phyloP scores from a whole-genome alignment of 1,140 invertebrate species.

The Sinonovacula constricta region DNA sequence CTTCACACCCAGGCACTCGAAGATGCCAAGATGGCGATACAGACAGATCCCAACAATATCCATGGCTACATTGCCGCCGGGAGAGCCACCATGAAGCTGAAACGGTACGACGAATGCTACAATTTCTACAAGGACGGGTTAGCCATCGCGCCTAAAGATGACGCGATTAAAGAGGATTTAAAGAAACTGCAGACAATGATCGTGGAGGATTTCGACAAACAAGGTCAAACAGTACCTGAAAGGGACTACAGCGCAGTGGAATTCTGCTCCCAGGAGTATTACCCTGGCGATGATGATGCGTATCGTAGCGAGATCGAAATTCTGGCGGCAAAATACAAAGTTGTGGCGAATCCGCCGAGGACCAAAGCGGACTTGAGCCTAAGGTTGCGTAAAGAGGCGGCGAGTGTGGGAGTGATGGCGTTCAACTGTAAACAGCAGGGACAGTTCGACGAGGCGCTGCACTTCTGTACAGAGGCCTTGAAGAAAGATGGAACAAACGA shows the following conservation, averaged over 20 bases:
- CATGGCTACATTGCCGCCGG: conserved; percentile 51
- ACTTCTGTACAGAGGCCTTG: conserved; percentile 58
- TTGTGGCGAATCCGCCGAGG: conserved; percentile 39
- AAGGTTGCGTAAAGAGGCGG: conserved; percentile 52
- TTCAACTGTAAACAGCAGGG: conserved; percentile 48
- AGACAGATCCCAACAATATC: conserved; percentile 38
- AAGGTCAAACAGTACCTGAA: conserved; percentile 45
- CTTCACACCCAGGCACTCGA: conserved; percentile 47
- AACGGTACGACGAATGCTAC: conserved; percentile 57
- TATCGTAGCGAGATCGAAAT: conserved; percentile 69
- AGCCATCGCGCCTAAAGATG: conserved; percentile 58
- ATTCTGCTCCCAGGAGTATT: conserved; percentile 69
- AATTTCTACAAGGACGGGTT: conserved; percentile 60
- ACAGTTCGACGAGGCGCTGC: conserved; percentile 54
- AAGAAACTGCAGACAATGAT: conserved; percentile 60
- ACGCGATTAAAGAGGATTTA: conserved; percentile 57
- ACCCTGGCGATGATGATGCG: conserved; percentile 72
- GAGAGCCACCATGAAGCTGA: conserved; percentile 49
- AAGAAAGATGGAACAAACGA: conserved; percentile 61
- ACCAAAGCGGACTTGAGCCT: conserved; percentile 6
- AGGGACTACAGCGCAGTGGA: conserved; percentile 67
- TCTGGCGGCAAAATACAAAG: conserved; percentile 67
- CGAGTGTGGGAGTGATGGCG: conserved; percentile 54
- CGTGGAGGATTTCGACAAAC: conserved; percentile 57
- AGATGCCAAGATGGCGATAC: conserved; percentile 53